Evolutionary conservation across 1,140 invertebrate genomes (phyloP).

Genomic region (Caerostris extrusa): DNA sequence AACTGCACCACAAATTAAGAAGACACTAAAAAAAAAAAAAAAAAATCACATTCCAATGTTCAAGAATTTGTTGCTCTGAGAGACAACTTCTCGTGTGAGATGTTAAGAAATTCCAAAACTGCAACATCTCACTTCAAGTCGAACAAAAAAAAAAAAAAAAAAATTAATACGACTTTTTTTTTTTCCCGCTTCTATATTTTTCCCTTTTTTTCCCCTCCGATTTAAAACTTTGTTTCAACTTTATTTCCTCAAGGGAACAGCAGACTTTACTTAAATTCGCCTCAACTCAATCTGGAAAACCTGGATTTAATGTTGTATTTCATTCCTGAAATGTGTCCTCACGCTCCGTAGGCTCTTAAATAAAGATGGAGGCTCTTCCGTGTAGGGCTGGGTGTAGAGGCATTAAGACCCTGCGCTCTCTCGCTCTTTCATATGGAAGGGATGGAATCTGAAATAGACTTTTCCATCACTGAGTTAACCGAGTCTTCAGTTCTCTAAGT

Average conservation of each 20-base stretch:
- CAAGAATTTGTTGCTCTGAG: background rate
- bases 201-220: background rate
- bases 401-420: no score
- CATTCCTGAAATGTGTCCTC: background rate
- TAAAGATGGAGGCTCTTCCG: background rate
- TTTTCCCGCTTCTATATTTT: background rate
- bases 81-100: background rate
- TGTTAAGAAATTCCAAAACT: background rate
- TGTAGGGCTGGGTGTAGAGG: background rate
- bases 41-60: no score
- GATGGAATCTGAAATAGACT: no score
- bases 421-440: no score
- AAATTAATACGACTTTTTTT: no score
- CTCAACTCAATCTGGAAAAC: background rate
- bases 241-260: background rate
- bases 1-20: no score
- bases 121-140: background rate
- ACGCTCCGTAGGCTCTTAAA: background rate
- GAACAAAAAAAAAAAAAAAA: no score
- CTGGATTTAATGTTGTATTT: background rate
- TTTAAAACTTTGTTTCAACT: background rate
- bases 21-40: no score
- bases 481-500: no score
- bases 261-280: conserved; percentile 14
- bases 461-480: no score